Conservation (phyloP, 2,888 invertebrate genomes). For the Drosophila formosana region DNA sequence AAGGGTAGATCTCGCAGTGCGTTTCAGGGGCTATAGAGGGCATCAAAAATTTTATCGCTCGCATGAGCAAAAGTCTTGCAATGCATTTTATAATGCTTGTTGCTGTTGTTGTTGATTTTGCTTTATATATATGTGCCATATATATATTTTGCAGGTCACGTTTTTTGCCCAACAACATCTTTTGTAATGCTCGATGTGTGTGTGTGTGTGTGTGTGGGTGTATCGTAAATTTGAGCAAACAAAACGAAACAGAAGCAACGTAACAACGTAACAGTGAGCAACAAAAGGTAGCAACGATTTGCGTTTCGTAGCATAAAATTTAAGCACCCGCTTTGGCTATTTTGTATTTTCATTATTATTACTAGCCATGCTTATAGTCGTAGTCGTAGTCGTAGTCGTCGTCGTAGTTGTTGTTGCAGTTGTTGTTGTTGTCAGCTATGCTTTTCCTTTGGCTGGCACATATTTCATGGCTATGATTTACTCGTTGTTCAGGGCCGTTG, state of each 20-base stretch:
- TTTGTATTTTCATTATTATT: slow-evolving; percentile 76
- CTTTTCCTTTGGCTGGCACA: slow-evolving; percentile 65
- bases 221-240: slow-evolving; percentile 69
- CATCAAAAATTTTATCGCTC: slow-evolving; percentile 57
- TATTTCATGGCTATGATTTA: slow-evolving; percentile 81
- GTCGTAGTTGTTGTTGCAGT: slow-evolving; percentile 13
- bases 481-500: slow-evolving; percentile 78
- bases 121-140: slow-evolving; percentile 9
- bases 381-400: slow-evolving; percentile 1
- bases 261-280: slow-evolving; percentile 46
- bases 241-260: slow-evolving; percentile 25
- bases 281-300: slow-evolving; percentile 66
- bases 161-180: slow-evolving; percentile 44
- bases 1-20: slow-evolving; percentile 15
- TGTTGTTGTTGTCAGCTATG: slow-evolving; percentile 41
- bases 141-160: slow-evolving; percentile 63
- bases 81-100: slow-evolving; percentile 55
- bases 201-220: slow-evolving; percentile 31
- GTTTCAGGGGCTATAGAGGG: slow-evolving; percentile 32
- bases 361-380: slow-evolving; percentile 49
- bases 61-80: slow-evolving; percentile 52
- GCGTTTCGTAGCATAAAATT: slow-evolving; percentile 64
- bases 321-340: slow-evolving; percentile 59
- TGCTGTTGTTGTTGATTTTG: slow-evolving; percentile 13
- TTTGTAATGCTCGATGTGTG: slow-evolving; percentile 34